Conservation (phyloP, 30 jellyfish, hydroid and myxozoan species). For the Pelagia noctiluca region DNA sequence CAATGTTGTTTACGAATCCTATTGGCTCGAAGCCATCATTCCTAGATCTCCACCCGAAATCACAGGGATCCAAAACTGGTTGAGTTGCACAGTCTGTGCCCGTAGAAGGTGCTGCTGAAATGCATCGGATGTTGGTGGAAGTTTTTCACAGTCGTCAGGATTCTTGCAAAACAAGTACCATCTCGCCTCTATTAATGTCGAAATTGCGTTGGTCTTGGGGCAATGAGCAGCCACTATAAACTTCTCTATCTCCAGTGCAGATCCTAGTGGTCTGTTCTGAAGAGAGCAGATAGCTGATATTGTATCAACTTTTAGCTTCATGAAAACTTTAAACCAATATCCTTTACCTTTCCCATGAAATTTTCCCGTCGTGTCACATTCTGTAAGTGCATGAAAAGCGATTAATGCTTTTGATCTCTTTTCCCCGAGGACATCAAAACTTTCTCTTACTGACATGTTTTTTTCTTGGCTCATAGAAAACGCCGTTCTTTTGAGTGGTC, state of each 20-base stretch:
- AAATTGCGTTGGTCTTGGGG: conserved; percentile 27
- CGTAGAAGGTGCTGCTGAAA: conserved; percentile 43
- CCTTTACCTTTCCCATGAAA: conserved; percentile 52
- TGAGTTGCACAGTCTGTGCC: conserved; percentile 25
- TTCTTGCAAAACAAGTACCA: conserved; percentile 38
- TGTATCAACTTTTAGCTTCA: conserved; percentile 21
- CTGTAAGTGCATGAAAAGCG: conserved; percentile 56
- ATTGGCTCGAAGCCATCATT: conserved; percentile 34
- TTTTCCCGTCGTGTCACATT: conserved; percentile 46
- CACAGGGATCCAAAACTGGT: conserved; percentile 31
- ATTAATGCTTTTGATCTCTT: conserved; percentile 43
- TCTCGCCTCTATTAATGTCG: conserved; percentile 36
- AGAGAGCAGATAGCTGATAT: conserved; percentile 36
- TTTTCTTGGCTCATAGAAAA: conserved; percentile 21
- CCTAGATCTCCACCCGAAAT: conserved; percentile 30
- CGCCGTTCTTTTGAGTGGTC: conserved; percentile 8
- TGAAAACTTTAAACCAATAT: conserved; percentile 16
- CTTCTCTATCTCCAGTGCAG: conserved; percentile 32
- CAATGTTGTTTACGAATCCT: conserved; percentile 36
- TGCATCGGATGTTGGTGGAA: conserved; percentile 44
- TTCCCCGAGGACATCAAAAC: conserved; percentile 25
- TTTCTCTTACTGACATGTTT: conserved; percentile 4
- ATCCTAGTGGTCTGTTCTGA: conserved; percentile 37
- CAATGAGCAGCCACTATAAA: conserved; percentile 27
- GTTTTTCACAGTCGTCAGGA: conserved; percentile 31